Base-by-base conservation (phyloP, 2,113 vertebrate genomes). In the Variabilichromis moorii region DNA sequence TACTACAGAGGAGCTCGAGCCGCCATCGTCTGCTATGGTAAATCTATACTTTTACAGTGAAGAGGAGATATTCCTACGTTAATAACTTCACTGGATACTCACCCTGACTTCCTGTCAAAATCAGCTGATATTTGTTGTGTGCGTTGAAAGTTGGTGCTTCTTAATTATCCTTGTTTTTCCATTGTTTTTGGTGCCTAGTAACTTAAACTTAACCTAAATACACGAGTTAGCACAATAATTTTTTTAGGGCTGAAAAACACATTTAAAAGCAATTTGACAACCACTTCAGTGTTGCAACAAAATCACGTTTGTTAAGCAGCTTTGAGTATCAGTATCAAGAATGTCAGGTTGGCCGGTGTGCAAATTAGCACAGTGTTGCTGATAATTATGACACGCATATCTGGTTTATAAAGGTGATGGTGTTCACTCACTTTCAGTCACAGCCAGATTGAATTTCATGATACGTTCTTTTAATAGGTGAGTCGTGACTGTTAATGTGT, bases 1-100 rank as follows among this genome's bases (percentile, higher is more conserved):
- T 99, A 99, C 94, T 99, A 99, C 94, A 96, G 99, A 28, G 99
- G 98, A 45, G 99, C 99, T 1, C 97, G 97, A 59, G 98, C 98
- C 2, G 99, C 99, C 16, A 88, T 99, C 1, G 98, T 99, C 83
- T 99, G 98, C 94, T 99, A 99, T 3, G 99, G 99, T 99, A 95
- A 95, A 94, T 76, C 14, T 26, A 4, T 12, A 19, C 9, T 16
- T 13, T 35, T 14, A 21, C 33, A 37, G 42, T 13, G 31, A 10
- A 45, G 17, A 16, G n/a, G 26, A 24, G 1, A 35, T 1, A 28
- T 90, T 66, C 47, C 17, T 31, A 78, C 1, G 33, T 33, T 8
- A n/a, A 59, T 35, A n/a, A 55, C 33, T 53, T 61, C 19, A 78
- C 51, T 5, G 7, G 16, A 54, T 42, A 31, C 21, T 73, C 21